Percentiles rank a stretch among this genome's conserved stretches.
These are phyloP conservation scores for Allygus modestus DNA, from an alignment of 2,888 invertebrate genomes.

Conservation along the genomic window DNA sequence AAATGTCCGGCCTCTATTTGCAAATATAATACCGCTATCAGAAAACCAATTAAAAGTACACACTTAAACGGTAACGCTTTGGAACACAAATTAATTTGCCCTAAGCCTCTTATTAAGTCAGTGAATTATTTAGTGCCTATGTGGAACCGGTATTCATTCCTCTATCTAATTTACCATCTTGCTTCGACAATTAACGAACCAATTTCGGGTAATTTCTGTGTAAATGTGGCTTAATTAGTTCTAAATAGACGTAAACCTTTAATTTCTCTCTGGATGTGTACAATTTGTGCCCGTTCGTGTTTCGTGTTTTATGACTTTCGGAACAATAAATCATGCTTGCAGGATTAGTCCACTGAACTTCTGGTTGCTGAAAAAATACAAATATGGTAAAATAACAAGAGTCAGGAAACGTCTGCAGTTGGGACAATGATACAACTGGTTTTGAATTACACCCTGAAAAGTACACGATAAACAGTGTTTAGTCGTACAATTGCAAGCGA, in stretches of 20 bases:
- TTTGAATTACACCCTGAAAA: too few species aligned
- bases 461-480: too few species aligned
- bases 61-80: constrained; percentile 64
- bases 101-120: constrained; percentile 51
- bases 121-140: constrained; percentile 58
- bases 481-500: too few species aligned
- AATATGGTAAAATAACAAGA: too few species aligned
- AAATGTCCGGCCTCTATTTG: constrained; percentile 60
- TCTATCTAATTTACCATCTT: constrained; percentile 46
- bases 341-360: background rate
- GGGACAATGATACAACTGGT: too few species aligned
- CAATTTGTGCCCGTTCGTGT: constrained; percentile 27
- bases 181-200: constrained; percentile 46
- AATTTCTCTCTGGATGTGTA: background rate
- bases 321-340: constrained; percentile 30
- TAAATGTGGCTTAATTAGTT: constrained; percentile 53
- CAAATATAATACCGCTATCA: constrained; percentile 61
- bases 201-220: constrained; percentile 49
- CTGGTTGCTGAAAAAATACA: background rate
- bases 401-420: too few species aligned
- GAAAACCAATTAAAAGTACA: constrained; percentile 63
- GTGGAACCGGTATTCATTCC: constrained; percentile 26
- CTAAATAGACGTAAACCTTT: constrained; percentile 41
- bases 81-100: constrained; percentile 63
- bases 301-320: background rate